Base-by-base conservation (phyloP, 1,140 invertebrate genomes). In the Plectus sambesii region DNA sequence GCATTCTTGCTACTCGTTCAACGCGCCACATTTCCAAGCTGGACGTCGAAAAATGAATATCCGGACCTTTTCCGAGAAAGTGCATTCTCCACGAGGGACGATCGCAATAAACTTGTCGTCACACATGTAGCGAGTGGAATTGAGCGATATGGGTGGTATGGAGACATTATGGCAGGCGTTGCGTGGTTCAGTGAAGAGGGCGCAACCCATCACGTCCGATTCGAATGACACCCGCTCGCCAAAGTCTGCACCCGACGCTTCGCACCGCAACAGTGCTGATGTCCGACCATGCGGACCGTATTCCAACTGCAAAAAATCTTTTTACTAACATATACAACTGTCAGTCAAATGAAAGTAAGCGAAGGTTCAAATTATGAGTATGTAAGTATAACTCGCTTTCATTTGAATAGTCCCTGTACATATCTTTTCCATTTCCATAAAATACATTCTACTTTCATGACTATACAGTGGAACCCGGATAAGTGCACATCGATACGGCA, bases 201-300 rank as follows among this genome's bases (percentile, higher is more conserved):
- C 62, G 50, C 64, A 67, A 6, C 64, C 64, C 24, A 68, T 26
- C 6, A 62, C 43, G 3, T 56, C 48, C n/a, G 36, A 24, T 3
- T 53, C 47, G 40, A 65, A 60, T 3, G 35, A 9, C 9, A 61
- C 33, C 35, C 54, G 59, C 8, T 56, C 51, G 5, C 64, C 64
- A 45, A 67, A 67, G 37, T 59, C 63, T 5, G 63, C 64, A 15
- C 64, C 64, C 5, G 63, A 66, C 23, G 64, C 64, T n/a, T 64
- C 58, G 36, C 66, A 66, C 22, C 56, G 36, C 3, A 65, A 35
- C 5, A 63, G 49, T 2, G 56, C 46, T 6, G 54, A 53, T 20
- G 63, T 57, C 12, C 47, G 49, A 5, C 46, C 50, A 37, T 51
- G 36, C 3, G 51, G 24, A 17, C 59, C 45, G 2, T 47, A 52